Base-by-base conservation (phyloP, 2,888 invertebrate species). In the Mystacides longicornis region DNA sequence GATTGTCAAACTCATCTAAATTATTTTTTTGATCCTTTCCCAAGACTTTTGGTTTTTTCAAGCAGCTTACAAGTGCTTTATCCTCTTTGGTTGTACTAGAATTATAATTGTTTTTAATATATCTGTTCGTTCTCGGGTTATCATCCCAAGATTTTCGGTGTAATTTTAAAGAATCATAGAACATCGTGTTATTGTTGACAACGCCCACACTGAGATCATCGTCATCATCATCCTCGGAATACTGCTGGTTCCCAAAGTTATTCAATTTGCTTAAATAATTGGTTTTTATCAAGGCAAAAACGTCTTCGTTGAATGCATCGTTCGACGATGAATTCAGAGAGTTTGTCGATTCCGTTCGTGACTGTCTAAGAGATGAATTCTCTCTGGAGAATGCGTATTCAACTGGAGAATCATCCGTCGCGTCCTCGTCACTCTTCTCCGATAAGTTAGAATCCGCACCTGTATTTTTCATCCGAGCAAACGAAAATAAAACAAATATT, bases 201-300 rank as follows among this genome's bases (percentile, higher is more conserved):
- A 50, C 54, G 21, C 22, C 47, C 23, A 51, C 45, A 45, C 2
- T 3, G 22, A 23, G n/a, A 22, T 22, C 23, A 22, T 3, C 2
- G 14, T 5, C 18, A 23, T 20, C 21, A 23, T 48, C 49, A n/a
- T 50, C 53, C 4, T 43, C 43, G 2, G 46, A 21, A 19, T 18
- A 47, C 16, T 47, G 19, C 14, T 43, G 21, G 3, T 56, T 52
- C 3, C 49, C 49, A 19, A 20, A 45, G 14, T 21, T 45, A 14
- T 45, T 45, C 23, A 73, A 71, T 55, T 76, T 70, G 45, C 72
- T 71, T 11, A 77, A 62, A 61, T 77, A 77, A 63, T 74, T 68
- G 23, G 71, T 70, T 60, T 73, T 54, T n/a, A 54, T 54, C 21
- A 23, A 23, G 9, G 19, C n/a, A 33, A 27, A 55, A n/a, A 55